Evolutionary conservation across 2,113 vertebrate species (phyloP).

Genomic region (Mugil cephalus): DNA sequence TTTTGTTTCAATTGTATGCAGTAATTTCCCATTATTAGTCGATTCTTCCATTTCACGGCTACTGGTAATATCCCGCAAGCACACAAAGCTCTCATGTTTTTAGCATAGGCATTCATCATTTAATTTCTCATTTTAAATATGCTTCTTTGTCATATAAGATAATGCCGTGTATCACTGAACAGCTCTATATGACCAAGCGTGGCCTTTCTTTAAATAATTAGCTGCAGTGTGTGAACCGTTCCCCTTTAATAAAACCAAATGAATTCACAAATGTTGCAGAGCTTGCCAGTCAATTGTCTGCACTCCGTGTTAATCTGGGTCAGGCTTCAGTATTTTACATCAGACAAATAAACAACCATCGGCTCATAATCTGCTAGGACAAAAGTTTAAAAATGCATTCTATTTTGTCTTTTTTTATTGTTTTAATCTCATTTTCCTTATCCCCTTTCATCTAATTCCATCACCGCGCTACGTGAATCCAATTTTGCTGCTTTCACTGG

Average conservation of each 20-base stretch:
- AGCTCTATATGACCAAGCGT: neutral
- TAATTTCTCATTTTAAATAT: neutral
- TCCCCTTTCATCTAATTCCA: slow-evolving; percentile 73
- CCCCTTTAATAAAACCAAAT: slow-evolving; percentile 23
- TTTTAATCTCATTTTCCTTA: slow-evolving; percentile 72
- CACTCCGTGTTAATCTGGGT: slow-evolving; percentile 50
- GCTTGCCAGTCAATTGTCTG: slow-evolving; percentile 43
- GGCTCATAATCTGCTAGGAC: slow-evolving; percentile 60
- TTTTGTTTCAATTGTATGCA: neutral
- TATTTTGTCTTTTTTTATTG: too few relatives aligned
- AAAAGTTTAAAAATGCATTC: slow-evolving; percentile 68
- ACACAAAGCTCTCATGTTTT: neutral
- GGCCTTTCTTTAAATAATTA: neutral
- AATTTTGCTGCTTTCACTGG: slow-evolving; percentile 66
- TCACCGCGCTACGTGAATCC: slow-evolving; percentile 63
- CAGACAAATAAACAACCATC: slow-evolving; percentile 42
- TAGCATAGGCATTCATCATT: neutral
- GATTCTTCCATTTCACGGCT: neutral
- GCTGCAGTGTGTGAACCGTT: slow-evolving; percentile 16
- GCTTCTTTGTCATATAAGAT: neutral
- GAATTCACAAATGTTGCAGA: slow-evolving; percentile 55
- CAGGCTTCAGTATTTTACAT: slow-evolving; percentile 31
- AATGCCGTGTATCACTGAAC: neutral
- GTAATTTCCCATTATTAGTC: neutral
- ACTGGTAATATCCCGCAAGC: neutral